Evolutionary conservation across 1,140 invertebrate species (phyloP).

Genomic region (Aporrectodea caliginosa): DNA sequence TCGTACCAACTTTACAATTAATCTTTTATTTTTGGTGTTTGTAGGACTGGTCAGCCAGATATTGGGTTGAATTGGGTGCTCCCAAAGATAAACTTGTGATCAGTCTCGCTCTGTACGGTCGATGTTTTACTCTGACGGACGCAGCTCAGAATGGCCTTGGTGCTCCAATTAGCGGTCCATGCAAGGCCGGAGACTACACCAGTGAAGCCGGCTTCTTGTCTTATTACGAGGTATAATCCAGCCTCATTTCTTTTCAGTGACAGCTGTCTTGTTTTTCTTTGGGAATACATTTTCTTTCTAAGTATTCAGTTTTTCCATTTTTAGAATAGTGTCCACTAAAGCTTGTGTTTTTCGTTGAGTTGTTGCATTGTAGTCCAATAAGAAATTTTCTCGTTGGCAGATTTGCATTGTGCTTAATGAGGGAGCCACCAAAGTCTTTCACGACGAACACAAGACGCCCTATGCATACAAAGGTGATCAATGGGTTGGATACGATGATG

Average conservation of each 20-base stretch:
- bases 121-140: constrained; percentile 71
- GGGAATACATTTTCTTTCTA: too few species aligned
- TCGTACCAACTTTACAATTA: too few species aligned
- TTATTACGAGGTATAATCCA: constrained; percentile 77
- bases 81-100: constrained; percentile 75
- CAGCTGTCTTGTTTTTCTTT: too few species aligned
- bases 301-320: too few species aligned
- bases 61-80: constrained; percentile 73
- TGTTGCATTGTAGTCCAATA: too few species aligned
- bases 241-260: too few species aligned
- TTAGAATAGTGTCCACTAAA: too few species aligned
- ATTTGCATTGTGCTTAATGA: not conserved
- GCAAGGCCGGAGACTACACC: constrained; percentile 74
- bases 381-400: not conserved
- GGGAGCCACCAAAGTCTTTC: not conserved
- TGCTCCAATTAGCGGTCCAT: constrained; percentile 67
- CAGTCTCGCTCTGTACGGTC: constrained; percentile 84
- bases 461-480: not conserved
- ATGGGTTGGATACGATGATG: not conserved
- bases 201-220: constrained; percentile 84
- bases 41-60: constrained; percentile 45
- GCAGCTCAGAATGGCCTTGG: constrained; percentile 79
- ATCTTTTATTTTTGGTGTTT: too few species aligned
- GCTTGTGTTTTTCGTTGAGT: too few species aligned
- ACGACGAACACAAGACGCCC: not conserved